Base-by-base conservation (phyloP, 2,113 vertebrate species). In the Trinectes maculatus region DNA sequence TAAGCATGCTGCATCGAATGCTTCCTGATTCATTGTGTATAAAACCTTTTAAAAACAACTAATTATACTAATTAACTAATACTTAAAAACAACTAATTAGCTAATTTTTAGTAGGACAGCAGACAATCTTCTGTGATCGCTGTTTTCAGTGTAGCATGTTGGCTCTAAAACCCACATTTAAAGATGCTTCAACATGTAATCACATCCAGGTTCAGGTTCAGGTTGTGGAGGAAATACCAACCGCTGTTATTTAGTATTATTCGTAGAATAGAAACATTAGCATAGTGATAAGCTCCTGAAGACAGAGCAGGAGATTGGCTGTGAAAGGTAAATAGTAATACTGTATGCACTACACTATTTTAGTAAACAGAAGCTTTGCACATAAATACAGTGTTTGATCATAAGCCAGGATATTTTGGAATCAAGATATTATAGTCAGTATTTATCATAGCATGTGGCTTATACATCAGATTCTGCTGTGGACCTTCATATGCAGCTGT, bases 1-100 rank as follows among this genome's bases (percentile, higher is more conserved):
- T 15, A 11, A n/a, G n/a, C 8, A 21, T n/a, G 10, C 15, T 33
- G 13, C 34, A 46, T 42, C n/a, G 8, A 54, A 49, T 60, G 2
- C 43, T 60, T 48, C 24, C 26, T 70, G 28, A 66, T 62, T 62
- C 33, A 66, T 58, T 51, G 22, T n/a, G 15, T 19, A 12, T n/a
- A n/a, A n/a, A n/a, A n/a, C n/a, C 36, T 46, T 51, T 53, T 56
- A 63, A 73, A 54, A 43, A 11, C 15, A 49, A 44, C 67, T 29
- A 37, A 36, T n/a, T n/a, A n/a, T n/a, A n/a, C n/a, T n/a, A n/a
- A n/a, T n/a, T n/a, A n/a, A n/a, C n/a, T n/a, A n/a, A n/a, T n/a
- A n/a, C n/a, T n/a, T n/a, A n/a, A n/a, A n/a, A n/a, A n/a, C n/a
- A n/a, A n/a, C n/a, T n/a, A n/a, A n/a, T n/a, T n/a, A n/a, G n/a